phyloP scores from a whole-genome alignment of 1,140 invertebrate species.

The Trichonephila clavata region DNA sequence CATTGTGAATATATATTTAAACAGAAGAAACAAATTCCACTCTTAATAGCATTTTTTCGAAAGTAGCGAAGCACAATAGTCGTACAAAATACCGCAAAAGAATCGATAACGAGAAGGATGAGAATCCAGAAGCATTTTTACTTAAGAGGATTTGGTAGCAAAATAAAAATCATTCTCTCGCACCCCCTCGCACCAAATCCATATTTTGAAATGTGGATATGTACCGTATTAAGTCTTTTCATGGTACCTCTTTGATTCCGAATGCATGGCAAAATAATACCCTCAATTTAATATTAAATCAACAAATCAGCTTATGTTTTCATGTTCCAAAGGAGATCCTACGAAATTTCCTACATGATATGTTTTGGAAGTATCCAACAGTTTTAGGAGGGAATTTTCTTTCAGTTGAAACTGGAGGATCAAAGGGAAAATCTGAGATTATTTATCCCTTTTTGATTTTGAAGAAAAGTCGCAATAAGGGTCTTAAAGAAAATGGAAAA shows the following conservation, averaged over 20 bases:
- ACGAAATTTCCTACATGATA: neutral
- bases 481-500: slow-evolving; percentile 45
- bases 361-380: neutral
- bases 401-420: neutral
- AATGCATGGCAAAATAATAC: slow-evolving; percentile 47
- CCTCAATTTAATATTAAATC: slow-evolving; percentile 53
- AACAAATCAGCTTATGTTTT: slow-evolving; percentile 61
- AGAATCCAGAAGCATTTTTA: neutral
- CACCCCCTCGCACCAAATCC: neutral
- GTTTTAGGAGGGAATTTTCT: neutral
- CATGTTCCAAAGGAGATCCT: neutral
- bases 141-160: neutral
- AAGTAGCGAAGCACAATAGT: neutral
- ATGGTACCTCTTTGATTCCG: slow-evolving; percentile 4
- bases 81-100: neutral
- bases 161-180: neutral
- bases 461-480: slow-evolving; percentile 41
- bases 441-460: slow-evolving; percentile 50
- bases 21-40: too few species aligned
- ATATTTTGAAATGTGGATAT: slow-evolving; percentile 44
- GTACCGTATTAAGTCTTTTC: slow-evolving; percentile 8
- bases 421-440: slow-evolving; percentile 9
- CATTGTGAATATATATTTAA: too few species aligned
- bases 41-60: neutral
- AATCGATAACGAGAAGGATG: neutral